Evolutionary conservation across 1,140 invertebrate species (phyloP).

Genomic region (Harpegnathos saltator): DNA sequence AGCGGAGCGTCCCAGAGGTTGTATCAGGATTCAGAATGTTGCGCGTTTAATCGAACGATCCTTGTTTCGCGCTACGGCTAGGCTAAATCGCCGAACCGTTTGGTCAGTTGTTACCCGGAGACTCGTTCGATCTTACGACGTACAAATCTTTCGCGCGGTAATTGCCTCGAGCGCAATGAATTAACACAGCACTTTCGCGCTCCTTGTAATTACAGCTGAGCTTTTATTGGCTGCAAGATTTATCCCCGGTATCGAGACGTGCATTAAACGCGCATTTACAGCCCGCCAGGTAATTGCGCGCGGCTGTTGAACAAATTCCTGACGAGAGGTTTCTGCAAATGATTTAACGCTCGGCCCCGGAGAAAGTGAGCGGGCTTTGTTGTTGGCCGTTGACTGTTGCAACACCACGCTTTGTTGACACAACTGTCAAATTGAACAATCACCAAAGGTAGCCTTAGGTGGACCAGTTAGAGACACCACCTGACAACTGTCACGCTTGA

Average conservation of each 20-base stretch:
- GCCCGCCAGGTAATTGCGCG: no score
- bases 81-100: conserved; percentile 70
- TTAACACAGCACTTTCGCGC: conserved; percentile 11
- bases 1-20: conserved; percentile 73
- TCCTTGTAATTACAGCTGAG: conserved; percentile 23
- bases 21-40: conserved; percentile 74
- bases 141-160: conserved; percentile 65
- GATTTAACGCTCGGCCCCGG: background rate
- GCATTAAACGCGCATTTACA: no score
- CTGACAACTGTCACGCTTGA: no score
- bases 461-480: no score
- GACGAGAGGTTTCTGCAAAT: background rate
- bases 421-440: no score
- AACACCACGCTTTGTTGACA: no score
- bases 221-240: background rate
- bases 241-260: conserved; percentile 5
- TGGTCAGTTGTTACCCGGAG: conserved; percentile 72
- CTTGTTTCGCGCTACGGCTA: conserved; percentile 61
- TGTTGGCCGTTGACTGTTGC: background rate
- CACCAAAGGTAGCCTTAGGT: no score
- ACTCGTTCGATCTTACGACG: conserved; percentile 71
- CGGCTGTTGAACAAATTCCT: background rate
- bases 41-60: conserved; percentile 78
- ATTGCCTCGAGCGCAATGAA: conserved; percentile 51
- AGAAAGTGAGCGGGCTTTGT: background rate